Percentiles rank a stretch among this genome's conserved stretches.
phyloP scores from a whole-genome alignment of 2,888 invertebrate species.

The Eristalis intricaria region DNA sequence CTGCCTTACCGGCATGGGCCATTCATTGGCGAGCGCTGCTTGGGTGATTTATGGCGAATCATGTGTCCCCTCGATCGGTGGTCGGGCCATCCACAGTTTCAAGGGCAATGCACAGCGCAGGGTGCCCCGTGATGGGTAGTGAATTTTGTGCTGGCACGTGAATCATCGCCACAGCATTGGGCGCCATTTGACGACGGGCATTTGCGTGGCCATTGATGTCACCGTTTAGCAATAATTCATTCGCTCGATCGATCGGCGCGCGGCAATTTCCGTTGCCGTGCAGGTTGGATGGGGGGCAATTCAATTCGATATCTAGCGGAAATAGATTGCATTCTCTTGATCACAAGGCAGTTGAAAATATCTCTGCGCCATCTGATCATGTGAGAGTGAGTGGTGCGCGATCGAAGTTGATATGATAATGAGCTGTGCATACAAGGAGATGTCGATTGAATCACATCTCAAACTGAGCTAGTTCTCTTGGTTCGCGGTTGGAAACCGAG shows the following conservation, averaged over 20 bases:
- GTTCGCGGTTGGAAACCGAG: too few relatives aligned
- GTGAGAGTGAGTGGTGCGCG: background rate
- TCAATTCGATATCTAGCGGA: background rate
- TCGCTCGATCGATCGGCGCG: background rate
- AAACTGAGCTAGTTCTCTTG: background rate
- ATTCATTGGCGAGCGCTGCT: constrained; percentile 1
- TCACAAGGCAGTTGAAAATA: background rate
- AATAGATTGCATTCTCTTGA: background rate
- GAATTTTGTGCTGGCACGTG: constrained; percentile 19
- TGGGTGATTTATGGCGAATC: constrained; percentile 43
- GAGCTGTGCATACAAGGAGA: background rate
- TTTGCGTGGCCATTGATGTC: background rate
- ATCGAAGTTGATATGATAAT: background rate
- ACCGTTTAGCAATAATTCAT: background rate
- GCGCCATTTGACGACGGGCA: constrained; percentile 19
- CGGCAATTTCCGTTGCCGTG: background rate
- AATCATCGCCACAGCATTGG: constrained; percentile 28
- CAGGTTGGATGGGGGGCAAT: background rate
- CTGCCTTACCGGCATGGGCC: constrained; percentile 32
- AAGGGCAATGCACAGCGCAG: constrained; percentile 25
- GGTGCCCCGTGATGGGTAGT: background rate
- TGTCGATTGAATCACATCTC: background rate
- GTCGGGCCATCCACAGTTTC: constrained; percentile 9
- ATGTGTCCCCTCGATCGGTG: background rate
- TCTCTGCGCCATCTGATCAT: background rate